A percentile compares a stretch with the other conserved stretches of the same genome.
Conservation (phyloP, 1,140 invertebrate genomes). For the Bradynema listronoti region DNA sequence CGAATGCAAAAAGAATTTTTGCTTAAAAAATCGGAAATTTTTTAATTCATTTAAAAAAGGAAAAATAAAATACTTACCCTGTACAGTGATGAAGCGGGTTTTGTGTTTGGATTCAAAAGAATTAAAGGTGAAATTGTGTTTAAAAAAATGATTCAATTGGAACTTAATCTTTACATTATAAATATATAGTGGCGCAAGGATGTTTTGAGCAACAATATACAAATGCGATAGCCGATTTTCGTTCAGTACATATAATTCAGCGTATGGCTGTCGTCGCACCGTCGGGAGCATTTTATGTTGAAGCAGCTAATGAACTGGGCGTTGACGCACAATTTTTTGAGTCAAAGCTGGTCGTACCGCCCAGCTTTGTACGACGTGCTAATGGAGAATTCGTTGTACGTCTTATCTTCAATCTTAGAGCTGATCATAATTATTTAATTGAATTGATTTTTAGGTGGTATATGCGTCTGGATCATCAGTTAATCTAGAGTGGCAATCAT, state of each 20-base stretch:
- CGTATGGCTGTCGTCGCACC: slow-evolving; percentile 33
- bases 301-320: slow-evolving; percentile 4
- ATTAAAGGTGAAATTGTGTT: too few species aligned
- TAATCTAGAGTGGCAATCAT: slow-evolving; percentile 38
- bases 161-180: too few species aligned
- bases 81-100: too few species aligned
- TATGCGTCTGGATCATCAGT: slow-evolving; percentile 43
- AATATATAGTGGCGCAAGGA: slow-evolving; percentile 21
- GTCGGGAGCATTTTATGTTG: slow-evolving; percentile 23
- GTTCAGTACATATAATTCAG: slow-evolving; percentile 38
- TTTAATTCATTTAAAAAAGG: too few species aligned
- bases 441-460: slow-evolving; percentile 24
- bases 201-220: slow-evolving; percentile 47
- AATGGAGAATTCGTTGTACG: slow-evolving; percentile 28
- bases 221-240: slow-evolving; percentile 34
- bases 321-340: neutral
- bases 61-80: too few species aligned
- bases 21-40: too few species aligned
- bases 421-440: neutral
- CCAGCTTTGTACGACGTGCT: slow-evolving; percentile 1
- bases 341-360: neutral
- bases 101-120: too few species aligned
- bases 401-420: neutral
- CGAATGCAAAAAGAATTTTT: too few species aligned
- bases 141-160: too few species aligned